Evolutionary conservation across 2,797 vertebrate species (phyloP).

Genomic region (Trichosurus vulpecula): DNA sequence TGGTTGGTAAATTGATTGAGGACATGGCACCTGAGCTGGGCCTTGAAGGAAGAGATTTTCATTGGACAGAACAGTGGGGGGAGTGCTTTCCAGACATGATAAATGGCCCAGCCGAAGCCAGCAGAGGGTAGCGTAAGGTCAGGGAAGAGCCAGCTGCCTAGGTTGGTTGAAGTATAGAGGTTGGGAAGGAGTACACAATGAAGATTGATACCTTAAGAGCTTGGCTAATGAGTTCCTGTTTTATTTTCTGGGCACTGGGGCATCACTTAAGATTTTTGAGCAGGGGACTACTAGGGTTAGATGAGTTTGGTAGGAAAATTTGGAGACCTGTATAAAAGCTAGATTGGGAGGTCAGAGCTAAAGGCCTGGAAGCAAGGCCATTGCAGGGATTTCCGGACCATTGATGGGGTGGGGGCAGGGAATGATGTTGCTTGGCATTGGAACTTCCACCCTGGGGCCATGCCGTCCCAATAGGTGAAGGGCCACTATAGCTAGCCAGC

Average conservation of each 20-base stretch:
- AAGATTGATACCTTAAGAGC: neutral
- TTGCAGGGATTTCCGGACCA: neutral
- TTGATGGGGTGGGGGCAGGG: neutral
- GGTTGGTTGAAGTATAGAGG: neutral
- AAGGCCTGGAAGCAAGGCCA: neutral
- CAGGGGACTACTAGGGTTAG: neutral
- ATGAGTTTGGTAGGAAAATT: neutral
- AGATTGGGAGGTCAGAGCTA: neutral
- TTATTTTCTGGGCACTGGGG: neutral
- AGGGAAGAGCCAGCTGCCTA: neutral
- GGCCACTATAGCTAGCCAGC: neutral
- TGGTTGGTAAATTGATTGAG: neutral
- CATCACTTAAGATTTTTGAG: neutral
- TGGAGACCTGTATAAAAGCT: neutral
- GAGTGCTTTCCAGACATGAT: neutral
- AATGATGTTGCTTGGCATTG: neutral
- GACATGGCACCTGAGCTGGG: neutral
- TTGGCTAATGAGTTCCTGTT: neutral
- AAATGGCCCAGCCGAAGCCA: neutral
- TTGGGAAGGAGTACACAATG: neutral
- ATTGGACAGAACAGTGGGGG: neutral
- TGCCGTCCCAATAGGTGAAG: neutral
- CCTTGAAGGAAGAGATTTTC: neutral
- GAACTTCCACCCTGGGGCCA: neutral
- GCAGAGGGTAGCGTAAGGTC: neutral